phyloP scores from a whole-genome alignment of 2,888 invertebrate genomes.

The Polydrusus pterygomalis region DNA sequence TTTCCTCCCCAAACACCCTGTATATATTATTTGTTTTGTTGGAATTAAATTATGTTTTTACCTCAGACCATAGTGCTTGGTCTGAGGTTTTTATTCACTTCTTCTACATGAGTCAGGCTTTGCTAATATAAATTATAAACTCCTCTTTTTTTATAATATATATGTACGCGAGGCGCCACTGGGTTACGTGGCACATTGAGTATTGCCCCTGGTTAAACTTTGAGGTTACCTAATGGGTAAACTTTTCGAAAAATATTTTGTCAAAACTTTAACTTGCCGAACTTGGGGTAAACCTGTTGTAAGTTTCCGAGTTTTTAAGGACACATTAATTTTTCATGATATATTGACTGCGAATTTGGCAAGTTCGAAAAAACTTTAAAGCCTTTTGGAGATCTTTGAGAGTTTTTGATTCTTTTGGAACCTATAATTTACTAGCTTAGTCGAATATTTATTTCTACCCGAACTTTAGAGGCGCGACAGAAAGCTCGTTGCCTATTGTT shows the following conservation, averaged over 20 bases:
- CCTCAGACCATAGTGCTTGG: no score
- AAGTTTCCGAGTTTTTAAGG: neutral
- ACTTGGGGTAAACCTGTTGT: neutral
- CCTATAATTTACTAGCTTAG: neutral
- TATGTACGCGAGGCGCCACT: neutral
- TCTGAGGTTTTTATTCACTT: no score
- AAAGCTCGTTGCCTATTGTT: no score
- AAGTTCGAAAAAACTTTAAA: neutral
- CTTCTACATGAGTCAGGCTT: no score
- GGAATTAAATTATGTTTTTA: no score
- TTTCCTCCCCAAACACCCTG: no score
- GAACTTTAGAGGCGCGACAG: no score
- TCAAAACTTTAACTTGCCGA: neutral
- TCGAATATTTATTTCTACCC: neutral
- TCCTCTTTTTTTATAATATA: neutral
- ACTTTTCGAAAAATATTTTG: conserved; percentile 17
- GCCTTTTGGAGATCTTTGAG: neutral
- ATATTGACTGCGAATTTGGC: conserved; percentile 1
- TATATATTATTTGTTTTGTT: no score
- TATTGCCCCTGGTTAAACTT: neutral
- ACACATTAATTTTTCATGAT: conserved; percentile 13
- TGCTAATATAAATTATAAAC: no score
- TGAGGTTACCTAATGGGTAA: conserved; percentile 11
- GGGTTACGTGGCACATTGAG: conserved; percentile 1
- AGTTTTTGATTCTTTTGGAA: neutral